phyloP scores from a whole-genome alignment of 2,888 invertebrate species.

The Phalangium opilio region DNA sequence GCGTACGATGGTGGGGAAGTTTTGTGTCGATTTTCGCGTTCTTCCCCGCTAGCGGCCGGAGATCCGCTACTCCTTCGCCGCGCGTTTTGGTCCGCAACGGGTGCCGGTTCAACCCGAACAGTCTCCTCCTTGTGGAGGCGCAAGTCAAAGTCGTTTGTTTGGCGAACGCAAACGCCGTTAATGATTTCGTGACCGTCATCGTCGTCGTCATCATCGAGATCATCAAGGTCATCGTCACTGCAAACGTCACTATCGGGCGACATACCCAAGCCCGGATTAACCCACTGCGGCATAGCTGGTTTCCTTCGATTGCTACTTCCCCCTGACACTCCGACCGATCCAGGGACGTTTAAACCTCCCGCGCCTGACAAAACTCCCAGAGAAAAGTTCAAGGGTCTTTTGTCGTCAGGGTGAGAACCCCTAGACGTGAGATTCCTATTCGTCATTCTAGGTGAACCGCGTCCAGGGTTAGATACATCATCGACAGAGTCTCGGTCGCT shows the following conservation, averaged over 20 bases:
- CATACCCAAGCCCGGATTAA: slow-evolving; percentile 56
- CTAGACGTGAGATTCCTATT: too few relatives aligned
- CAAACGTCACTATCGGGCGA: slow-evolving; percentile 26
- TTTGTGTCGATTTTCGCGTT: neutral
- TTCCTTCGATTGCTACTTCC: slow-evolving; percentile 48
- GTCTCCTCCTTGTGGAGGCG: slow-evolving; percentile 41
- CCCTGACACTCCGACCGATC: neutral
- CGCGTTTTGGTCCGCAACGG: slow-evolving; percentile 41
- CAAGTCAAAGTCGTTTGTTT: slow-evolving; percentile 52
- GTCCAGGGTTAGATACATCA: slow-evolving; percentile 1
- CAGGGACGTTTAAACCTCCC: neutral
- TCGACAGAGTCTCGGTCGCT: slow-evolving; percentile 17
- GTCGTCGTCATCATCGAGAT: slow-evolving; percentile 18
- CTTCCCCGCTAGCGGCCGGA: slow-evolving; percentile 31
- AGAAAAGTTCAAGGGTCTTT: neutral
- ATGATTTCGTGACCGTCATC: slow-evolving; percentile 58
- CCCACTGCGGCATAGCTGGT: slow-evolving; percentile 94
- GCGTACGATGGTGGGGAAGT: neutral
- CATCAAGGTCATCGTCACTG: slow-evolving; percentile 22
- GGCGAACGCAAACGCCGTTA: slow-evolving; percentile 85
- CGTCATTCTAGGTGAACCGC: too few relatives aligned
- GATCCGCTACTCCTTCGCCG: too few relatives aligned
- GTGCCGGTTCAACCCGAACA: slow-evolving; percentile 57
- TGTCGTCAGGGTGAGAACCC: slow-evolving; percentile 2
- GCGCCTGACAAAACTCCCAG: neutral